Base-by-base conservation (phyloP, 2,797 vertebrate species). In the Gobionotothen gibberifrons region DNA sequence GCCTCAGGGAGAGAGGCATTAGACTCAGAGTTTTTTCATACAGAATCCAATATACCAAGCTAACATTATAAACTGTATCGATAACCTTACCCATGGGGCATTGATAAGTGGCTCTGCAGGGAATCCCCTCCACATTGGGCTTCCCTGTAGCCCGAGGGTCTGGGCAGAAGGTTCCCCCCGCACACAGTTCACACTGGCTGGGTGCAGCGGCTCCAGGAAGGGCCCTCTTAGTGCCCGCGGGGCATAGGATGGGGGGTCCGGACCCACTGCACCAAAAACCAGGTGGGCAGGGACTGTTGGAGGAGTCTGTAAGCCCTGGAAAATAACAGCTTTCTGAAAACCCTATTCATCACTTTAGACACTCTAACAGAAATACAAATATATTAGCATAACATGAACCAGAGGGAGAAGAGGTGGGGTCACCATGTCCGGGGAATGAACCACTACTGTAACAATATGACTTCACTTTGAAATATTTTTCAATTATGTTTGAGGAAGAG, bases 241-340 rank as follows among this genome's bases (percentile, higher is more conserved):
- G 96, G 60, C 98, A 99, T 60, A 92, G 78, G 36, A 96, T 88
- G 26, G 94, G 87, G 0, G 92, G 92, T 21, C 94, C 94, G 63
- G 76, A 84, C 19, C 97, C 96, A 82, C 94, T 96, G 84, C 97
- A 98, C 97, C 97, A 99, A 79, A 96, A 87, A 0, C 97, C 97
- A 40, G 96, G 94, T 1, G 97, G 97, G 21, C 97, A 98, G 0
- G 85, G 94, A 32, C 89, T 91, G 36, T 89, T 93, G 85, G 95
- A 90, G 79, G 93, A 94, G 70, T 89, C 89, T 26, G 87, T 86
- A 44, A 94, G 90, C 3, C 94, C 95, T 96, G 75, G 8, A 66
- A 76, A 78, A 70, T 1, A 55, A 56, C 2, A 19, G 3, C 2
- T 42, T 13, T 51, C 3, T 9, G 5, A 65, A 73, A 70, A 54